Evolutionary conservation across 1,140 invertebrate species (phyloP), one percentile per base, ranked within the genome.

Genomic region (Meloidogyne chitwoodi): DNA sequence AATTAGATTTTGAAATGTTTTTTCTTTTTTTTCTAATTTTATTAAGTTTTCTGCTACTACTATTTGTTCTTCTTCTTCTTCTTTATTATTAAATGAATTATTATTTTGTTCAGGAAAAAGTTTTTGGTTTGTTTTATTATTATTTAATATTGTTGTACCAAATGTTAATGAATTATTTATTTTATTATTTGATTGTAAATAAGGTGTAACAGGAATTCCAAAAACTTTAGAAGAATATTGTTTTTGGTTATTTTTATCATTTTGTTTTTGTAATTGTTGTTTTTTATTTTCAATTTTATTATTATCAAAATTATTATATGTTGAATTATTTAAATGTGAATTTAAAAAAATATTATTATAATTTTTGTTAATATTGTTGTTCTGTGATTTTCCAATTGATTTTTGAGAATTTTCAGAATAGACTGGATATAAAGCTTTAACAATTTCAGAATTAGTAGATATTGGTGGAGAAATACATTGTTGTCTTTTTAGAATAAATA

Each of bases 361-460:
- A 19, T n/a, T 48, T n/a, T 56, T 56, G 12, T 27, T 34, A 34
- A 14, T 22, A 29, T 62, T 29, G 19, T 62, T 62, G 41, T 38
- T 64, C 11, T 24, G 27, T 61, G n/a, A 12, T n/a, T 26, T 27
- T 24, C 0, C 16, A 14, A 24, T 5, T 56, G n/a, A 16, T 56
- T 56, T 56, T 56, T 19, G 48, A n/a, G 71, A 29, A 64, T 56
- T 73, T 34, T 56, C 56, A 16, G 71, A 73, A 38, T 38, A 62
- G 19, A 73, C 71, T 29, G 71, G 71, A 73, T 14, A 72, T 27
- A 27, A 22, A 24, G 29, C 70, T 3, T 56, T 24, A n/a, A 56
- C 5, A n/a, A 56, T 56, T 44, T 19, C 41, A 44, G 12, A 41
- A 44, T 44, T 44, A 44, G 1, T 16, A 16, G 12, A 16, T 56